These are phyloP conservation scores for Coregonus sp. DNA, from an alignment of 2,797 vertebrate species.

Conservation along the genomic window DNA sequence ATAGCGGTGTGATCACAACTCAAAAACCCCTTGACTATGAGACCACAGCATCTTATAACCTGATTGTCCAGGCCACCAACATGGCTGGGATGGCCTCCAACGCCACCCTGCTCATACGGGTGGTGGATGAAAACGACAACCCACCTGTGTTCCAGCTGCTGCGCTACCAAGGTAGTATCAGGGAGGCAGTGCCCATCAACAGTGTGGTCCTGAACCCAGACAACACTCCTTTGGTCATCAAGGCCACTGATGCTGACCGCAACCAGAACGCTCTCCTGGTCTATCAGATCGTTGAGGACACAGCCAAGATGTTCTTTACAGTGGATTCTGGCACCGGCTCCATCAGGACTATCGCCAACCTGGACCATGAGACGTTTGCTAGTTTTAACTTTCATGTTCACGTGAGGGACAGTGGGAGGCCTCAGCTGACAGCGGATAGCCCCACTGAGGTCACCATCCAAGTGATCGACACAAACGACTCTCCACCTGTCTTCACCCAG, in stretches of 20 bases:
- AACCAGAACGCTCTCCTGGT: conserved; percentile 93
- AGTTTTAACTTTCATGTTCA: conserved; percentile 91
- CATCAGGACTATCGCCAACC: conserved; percentile 90
- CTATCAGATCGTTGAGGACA: conserved; percentile 95
- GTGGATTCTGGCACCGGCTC: conserved; percentile 96
- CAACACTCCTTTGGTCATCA: conserved; percentile 88
- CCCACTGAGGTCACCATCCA: conserved; percentile 91
- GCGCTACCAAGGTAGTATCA: conserved; percentile 87
- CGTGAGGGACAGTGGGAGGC: conserved; percentile 90
- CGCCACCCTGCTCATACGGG: conserved; percentile 83
- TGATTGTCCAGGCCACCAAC: conserved; percentile 88
- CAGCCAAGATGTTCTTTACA: conserved; percentile 91
- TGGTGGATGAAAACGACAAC: conserved; percentile 95
- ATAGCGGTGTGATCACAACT: conserved; percentile 92
- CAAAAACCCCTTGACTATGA: conserved; percentile 88
- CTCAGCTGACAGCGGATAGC: conserved; percentile 90
- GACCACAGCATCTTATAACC: conserved; percentile 76
- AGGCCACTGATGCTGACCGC: conserved; percentile 88
- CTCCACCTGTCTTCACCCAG: conserved; percentile 88
- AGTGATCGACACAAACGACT: conserved; percentile 96
- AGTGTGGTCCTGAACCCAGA: conserved; percentile 84
- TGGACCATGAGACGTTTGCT: conserved; percentile 90
- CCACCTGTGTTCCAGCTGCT: conserved; percentile 88
- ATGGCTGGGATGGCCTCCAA: conserved; percentile 97
- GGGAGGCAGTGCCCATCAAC: conserved; percentile 89